These are phyloP conservation scores for Polydrusus cervinus DNA, from an alignment of 2,888 invertebrate genomes.

Conservation along the genomic window DNA sequence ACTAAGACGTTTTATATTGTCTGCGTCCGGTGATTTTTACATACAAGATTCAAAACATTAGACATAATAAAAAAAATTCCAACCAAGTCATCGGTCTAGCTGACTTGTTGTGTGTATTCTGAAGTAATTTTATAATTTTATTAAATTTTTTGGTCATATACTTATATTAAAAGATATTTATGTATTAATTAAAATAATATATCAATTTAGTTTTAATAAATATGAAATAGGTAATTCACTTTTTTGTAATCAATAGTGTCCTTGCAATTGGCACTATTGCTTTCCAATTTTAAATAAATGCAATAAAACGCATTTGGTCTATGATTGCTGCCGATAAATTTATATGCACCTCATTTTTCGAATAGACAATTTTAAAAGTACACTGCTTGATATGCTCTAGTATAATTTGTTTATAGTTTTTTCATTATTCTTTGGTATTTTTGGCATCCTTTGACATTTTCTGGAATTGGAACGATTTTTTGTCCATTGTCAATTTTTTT, in stretches of 20 bases:
- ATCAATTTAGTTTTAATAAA: not conserved
- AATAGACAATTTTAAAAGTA: not conserved
- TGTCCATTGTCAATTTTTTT: no score
- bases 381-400: conserved; percentile 13
- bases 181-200: no score
- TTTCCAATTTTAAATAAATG: conserved; percentile 8
- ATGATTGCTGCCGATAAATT: not conserved
- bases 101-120: no score
- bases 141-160: no score
- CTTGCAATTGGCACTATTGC: conserved; percentile 5
- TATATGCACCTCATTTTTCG: not conserved
- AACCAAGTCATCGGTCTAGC: no score
- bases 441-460: no score
- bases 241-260: conserved; percentile 1
- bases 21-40: not conserved
- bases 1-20: not conserved
- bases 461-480: no score
- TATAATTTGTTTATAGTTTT: no score
- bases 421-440: no score
- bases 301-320: not conserved
- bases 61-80: no score
- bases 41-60: not conserved
- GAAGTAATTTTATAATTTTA: no score
- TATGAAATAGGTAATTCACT: not conserved
- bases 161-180: no score